Percentiles rank a stretch among this genome's conserved stretches.
Evolutionary conservation across 23 tunicate genomes (phyloP).

Genomic region (Botrylloides violaceus): DNA sequence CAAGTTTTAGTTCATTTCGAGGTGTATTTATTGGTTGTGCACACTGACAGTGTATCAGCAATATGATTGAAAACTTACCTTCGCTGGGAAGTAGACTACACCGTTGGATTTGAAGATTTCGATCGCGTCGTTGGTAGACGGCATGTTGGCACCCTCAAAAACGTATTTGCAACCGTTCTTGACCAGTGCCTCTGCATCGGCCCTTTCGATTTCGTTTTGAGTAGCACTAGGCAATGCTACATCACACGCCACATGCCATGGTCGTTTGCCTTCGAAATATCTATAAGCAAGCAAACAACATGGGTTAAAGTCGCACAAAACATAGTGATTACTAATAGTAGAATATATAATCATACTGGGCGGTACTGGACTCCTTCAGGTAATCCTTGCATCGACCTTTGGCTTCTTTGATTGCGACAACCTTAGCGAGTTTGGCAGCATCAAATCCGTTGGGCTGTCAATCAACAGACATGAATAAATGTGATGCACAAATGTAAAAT

Average conservation of each 20-base stretch:
- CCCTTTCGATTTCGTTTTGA: slow-evolving; percentile 81
- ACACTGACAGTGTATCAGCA: no score
- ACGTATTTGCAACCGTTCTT: slow-evolving; percentile 87
- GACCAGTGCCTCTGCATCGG: slow-evolving; percentile 59
- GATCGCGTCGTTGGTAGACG: slow-evolving; percentile 94
- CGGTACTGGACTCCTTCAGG: slow-evolving; percentile 53
- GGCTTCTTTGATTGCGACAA: slow-evolving; percentile 66
- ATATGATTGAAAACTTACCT: slow-evolving; percentile 29
- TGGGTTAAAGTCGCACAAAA: no score
- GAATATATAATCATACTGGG: slow-evolving; percentile 89
- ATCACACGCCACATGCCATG: slow-evolving; percentile 85
- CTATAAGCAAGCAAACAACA: slow-evolving; percentile 13
- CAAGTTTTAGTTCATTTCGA: no score
- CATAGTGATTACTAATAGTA: no score
- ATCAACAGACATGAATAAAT: background rate
- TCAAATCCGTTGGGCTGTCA: slow-evolving; percentile 80
- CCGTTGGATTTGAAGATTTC: slow-evolving; percentile 71
- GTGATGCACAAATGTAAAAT: no score
- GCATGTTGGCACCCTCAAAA: slow-evolving; percentile 99
- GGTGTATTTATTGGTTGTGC: no score
- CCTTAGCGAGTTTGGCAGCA: slow-evolving; percentile 39
- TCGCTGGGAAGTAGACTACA: slow-evolving; percentile 91
- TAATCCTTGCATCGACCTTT: slow-evolving; percentile 87
- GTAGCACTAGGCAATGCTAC: slow-evolving; percentile 96
- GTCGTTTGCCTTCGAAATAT: slow-evolving; percentile 83